These are phyloP conservation scores for Trisateles emortualis DNA, from an alignment of 2,888 invertebrate species.

Conservation along the genomic window DNA sequence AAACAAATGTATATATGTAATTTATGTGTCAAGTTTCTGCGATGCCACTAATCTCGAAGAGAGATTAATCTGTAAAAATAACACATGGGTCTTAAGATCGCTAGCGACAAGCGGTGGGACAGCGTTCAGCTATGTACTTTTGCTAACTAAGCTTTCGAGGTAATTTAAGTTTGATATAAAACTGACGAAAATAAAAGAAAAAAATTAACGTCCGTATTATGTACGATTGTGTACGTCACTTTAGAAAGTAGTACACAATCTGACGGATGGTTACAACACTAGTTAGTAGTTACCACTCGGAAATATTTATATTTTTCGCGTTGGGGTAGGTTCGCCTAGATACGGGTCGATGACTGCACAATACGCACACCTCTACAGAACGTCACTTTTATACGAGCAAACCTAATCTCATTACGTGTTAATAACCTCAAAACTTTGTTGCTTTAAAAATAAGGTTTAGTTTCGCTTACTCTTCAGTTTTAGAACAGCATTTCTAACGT, in stretches of 20 bases:
- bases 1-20: too few species aligned
- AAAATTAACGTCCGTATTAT: not conserved
- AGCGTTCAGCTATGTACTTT: too few species aligned
- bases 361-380: conserved; percentile 49
- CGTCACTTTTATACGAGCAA: conserved; percentile 52
- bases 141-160: not conserved
- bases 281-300: conserved; percentile 23
- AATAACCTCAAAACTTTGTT: conserved; percentile 45
- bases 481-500: conserved; percentile 47
- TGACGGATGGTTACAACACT: conserved; percentile 30
- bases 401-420: conserved; percentile 13
- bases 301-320: conserved; percentile 67
- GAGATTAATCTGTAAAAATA: too few species aligned
- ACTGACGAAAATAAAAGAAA: conserved; percentile 7
- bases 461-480: conserved; percentile 30
- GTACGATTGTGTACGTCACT: conserved; percentile 15
- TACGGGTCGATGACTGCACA: conserved; percentile 78
- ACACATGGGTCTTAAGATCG: too few species aligned
- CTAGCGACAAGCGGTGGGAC: too few species aligned
- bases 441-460: conserved; percentile 39
- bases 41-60: too few species aligned
- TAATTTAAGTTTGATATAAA: not conserved
- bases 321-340: conserved; percentile 81
- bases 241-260: conserved; percentile 38
- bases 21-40: too few species aligned